phyloP scores from a whole-genome alignment of 2,113 vertebrate genomes.

The Strigops habroptila region DNA sequence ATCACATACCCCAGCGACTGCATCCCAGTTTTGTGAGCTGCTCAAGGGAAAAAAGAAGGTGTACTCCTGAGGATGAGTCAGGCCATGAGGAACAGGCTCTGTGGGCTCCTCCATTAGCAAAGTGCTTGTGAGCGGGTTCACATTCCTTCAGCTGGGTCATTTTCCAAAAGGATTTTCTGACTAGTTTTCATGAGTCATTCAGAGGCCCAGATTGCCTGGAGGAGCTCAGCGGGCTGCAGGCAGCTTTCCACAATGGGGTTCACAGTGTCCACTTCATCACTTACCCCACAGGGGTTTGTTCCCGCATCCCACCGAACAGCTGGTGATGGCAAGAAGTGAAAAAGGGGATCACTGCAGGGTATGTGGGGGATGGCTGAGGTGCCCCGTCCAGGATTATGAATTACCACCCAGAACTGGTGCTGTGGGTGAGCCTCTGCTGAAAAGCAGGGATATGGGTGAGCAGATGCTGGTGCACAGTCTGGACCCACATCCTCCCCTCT shows the following conservation, averaged over 20 bases:
- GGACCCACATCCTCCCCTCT: accelerated
- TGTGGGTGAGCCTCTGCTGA: neutral
- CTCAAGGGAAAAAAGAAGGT: neutral
- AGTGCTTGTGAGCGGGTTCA: neutral
- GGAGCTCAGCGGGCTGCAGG: neutral
- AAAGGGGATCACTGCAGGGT: neutral
- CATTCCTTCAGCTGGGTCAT: neutral
- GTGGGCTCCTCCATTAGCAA: neutral
- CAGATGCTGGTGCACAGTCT: neutral
- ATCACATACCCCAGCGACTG: neutral
- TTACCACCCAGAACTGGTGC: accelerated
- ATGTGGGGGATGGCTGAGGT: neutral
- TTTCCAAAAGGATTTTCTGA: neutral
- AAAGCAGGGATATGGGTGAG: neutral
- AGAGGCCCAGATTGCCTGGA: neutral
- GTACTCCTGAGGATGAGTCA: neutral
- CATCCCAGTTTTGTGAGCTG: neutral
- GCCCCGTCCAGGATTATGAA: neutral
- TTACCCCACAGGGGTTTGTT: neutral
- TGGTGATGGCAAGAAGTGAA: neutral
- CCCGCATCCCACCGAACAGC: neutral
- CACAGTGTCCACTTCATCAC: neutral
- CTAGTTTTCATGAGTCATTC: neutral
- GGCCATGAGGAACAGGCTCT: neutral
- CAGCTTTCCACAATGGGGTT: neutral